phyloP scores from a whole-genome alignment of 2,797 vertebrate species.

The Podarcis siculus region DNA sequence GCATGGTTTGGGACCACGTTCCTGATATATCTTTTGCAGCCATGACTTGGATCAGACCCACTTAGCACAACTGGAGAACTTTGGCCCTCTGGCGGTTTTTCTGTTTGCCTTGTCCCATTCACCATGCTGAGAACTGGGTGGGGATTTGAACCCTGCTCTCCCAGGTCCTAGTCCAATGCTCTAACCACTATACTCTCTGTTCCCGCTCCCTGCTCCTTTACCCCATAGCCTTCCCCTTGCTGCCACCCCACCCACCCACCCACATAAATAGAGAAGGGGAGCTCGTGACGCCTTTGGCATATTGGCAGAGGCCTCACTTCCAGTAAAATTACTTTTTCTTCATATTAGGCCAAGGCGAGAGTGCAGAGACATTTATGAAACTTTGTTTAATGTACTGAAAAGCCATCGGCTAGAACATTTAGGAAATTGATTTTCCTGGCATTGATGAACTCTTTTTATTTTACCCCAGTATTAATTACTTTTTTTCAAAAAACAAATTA shows the following conservation, averaged over 20 bases:
- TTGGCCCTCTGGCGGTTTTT: not conserved
- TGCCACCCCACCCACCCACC: not conserved
- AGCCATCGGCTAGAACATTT: constrained; percentile 89
- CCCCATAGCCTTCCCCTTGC: no score
- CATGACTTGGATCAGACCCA: no score
- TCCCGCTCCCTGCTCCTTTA: not conserved
- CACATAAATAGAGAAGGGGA: constrained; percentile 12
- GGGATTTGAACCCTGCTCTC: no score
- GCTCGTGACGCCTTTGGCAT: constrained; percentile 47
- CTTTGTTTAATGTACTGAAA: constrained; percentile 91
- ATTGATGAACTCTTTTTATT: constrained; percentile 90
- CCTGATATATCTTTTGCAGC: no score
- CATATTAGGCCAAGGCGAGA: constrained; percentile 82
- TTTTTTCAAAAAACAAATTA: constrained; percentile 83
- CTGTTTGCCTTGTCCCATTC: not conserved
- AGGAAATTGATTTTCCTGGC: constrained; percentile 90
- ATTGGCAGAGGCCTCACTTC: constrained; percentile 74
- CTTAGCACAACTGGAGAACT: not conserved
- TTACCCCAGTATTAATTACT: constrained; percentile 87
- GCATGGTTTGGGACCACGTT: no score
- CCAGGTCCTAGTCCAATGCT: no score
- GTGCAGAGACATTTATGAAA: constrained; percentile 86
- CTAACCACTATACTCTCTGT: not conserved
- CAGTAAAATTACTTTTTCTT: constrained; percentile 82
- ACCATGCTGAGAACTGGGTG: no score